A percentile compares a stretch with the other conserved stretches of the same genome.
Evolutionary conservation across 2,797 vertebrate species (phyloP).

Genomic region (Jordanella pulchra): DNA sequence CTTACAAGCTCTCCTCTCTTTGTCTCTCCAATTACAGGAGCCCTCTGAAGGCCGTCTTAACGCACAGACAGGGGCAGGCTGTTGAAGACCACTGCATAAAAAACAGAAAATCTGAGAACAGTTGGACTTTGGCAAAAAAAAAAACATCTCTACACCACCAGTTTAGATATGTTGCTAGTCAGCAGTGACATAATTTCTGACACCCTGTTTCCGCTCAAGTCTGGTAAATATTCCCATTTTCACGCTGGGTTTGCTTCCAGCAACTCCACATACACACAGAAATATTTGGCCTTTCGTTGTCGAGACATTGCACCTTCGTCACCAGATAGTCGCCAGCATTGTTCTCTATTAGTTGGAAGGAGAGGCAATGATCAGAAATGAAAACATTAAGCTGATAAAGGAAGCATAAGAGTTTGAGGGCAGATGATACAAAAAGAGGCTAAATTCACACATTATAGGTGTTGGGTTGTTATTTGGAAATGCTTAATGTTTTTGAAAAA

Average conservation of each 20-base stretch:
- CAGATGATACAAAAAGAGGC: neutral
- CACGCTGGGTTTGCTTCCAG: neutral
- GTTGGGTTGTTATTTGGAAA: neutral
- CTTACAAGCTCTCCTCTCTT: conserved; percentile 47
- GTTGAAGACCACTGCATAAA: conserved; percentile 18
- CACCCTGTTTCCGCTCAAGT: conserved; percentile 1
- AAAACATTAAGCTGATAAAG: conserved; percentile 5
- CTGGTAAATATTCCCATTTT: conserved; percentile 11
- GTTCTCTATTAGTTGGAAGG: conserved; percentile 4
- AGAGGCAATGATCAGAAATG: neutral
- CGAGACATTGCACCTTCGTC: conserved; percentile 6
- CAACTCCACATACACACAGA: neutral
- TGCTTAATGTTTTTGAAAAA: neutral
- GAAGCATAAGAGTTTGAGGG: conserved; percentile 1
- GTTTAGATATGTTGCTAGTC: neutral
- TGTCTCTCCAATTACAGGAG: conserved; percentile 58
- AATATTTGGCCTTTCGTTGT: neutral
- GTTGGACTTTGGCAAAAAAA: neutral
- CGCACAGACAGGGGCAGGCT: conserved; percentile 20
- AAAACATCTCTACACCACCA: neutral
- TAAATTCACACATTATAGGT: conserved; percentile 4
- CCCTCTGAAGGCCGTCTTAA: conserved; percentile 29
- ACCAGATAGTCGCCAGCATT: conserved; percentile 6
- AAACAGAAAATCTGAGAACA: conserved; percentile 1
- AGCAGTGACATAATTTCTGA: conserved; percentile 2